Evolutionary conservation across 2,797 vertebrate species (phyloP), one percentile per base, ranked within the genome.

Genomic region (Phataginus tricuspis): DNA sequence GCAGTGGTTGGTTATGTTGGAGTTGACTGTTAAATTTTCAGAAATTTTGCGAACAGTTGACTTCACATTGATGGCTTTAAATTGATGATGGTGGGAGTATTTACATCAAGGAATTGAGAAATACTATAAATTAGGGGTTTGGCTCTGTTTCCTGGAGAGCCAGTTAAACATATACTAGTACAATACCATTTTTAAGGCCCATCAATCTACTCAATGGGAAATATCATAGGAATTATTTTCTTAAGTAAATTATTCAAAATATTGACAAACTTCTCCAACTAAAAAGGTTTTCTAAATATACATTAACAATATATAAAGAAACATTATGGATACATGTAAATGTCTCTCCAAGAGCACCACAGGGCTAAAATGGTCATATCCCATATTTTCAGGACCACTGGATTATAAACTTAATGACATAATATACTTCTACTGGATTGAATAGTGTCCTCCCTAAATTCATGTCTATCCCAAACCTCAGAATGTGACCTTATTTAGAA

Each of bases 201-300:
- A 45, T 69, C 57, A 90, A 45, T 27, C n/a, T 29, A 79, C n/a
- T 71, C 71, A 88, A 6, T 23, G 51, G 66, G 23, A 94, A 61
- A 49, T 55, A 83, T 13, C 49, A 68, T 4, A 64, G 37, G 4
- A 68, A 51, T 74, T 64, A 91, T 53, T 69, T 79, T 94, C 39
- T 90, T 84, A 88, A 74, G 49, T 45, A 85, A 69, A 78, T 51
- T 59, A 93, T 75, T 94, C 37, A 82, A 90, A 95, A 66, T 39
- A 80, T 5, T 37, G 42, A 49, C 19, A 96, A 90, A 95, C 12
- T 18, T 74, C 37, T 90, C 19, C 45, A 66, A 87, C 31, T 45
- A 69, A 37, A 91, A 85, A 83, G 34, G n/a, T 78, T 95, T 93
- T 71, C 63, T 74, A 86, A 72, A 78, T 69, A 63, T 29, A 61